Evolutionary conservation across 2,113 vertebrate species (phyloP).

Genomic region (Calonectris borealis): DNA sequence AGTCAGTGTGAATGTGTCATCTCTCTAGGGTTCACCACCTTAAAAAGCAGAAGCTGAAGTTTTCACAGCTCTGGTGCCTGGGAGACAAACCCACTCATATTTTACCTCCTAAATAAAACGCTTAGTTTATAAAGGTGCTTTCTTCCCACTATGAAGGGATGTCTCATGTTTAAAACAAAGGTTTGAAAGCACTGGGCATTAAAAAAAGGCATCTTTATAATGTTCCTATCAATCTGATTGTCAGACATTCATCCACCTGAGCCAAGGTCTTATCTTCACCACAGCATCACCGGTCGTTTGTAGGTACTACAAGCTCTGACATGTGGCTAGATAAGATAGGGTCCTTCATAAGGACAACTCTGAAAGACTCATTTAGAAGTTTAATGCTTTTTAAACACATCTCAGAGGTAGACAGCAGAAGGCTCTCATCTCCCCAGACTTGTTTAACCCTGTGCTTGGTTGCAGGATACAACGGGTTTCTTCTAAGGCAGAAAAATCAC

Average conservation of each 20-base stretch:
- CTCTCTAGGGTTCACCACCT: neutral
- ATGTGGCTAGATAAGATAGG: neutral
- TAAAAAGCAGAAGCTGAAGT: neutral
- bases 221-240: neutral
- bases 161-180: neutral
- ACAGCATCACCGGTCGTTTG: neutral
- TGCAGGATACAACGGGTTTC: neutral
- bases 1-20: neutral
- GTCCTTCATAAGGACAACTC: neutral
- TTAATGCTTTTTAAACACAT: neutral
- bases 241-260: neutral
- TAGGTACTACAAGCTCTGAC: neutral
- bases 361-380: neutral
- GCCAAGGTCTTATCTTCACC: neutral
- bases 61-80: neutral
- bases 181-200: neutral
- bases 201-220: neutral
- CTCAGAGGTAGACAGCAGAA: neutral
- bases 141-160: neutral
- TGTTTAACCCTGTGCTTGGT: neutral
- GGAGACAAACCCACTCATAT: neutral
- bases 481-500: neutral
- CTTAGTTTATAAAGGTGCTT: neutral
- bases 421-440: neutral
- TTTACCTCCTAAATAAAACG: neutral